A percentile compares a stretch with the other conserved stretches of the same genome.
Evolutionary conservation across 2,113 vertebrate species (phyloP).

Genomic region (Junco hyemalis): DNA sequence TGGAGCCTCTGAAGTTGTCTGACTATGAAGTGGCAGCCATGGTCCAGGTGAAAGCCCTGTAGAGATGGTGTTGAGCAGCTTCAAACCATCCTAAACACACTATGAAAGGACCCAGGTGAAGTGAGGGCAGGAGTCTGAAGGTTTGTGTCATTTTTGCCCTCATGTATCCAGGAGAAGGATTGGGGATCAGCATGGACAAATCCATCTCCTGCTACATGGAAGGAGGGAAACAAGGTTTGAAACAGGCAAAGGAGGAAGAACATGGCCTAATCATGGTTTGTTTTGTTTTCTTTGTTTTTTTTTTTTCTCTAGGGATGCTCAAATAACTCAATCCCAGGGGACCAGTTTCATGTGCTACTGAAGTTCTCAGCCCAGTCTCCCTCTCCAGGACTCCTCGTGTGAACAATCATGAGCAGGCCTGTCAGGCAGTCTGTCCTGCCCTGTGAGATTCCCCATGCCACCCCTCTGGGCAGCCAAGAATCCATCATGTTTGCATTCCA

Average conservation of each 20-base stretch:
- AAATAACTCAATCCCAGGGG: neutral
- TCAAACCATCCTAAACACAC: neutral
- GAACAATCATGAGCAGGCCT: neutral
- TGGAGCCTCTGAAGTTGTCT: neutral
- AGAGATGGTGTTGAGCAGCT: neutral
- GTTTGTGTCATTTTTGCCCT: neutral
- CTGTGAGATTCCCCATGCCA: slow-evolving; percentile 28
- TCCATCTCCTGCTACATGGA: neutral
- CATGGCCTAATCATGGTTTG: rapidly evolving
- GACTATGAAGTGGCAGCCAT: neutral
- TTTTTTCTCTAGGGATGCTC: neutral
- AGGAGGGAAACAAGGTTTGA: neutral
- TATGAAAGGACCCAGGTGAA: neutral
- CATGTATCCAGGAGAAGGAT: neutral
- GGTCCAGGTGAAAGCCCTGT: neutral
- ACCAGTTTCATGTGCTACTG: neutral
- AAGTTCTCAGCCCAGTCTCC: neutral
- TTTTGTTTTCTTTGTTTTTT: neutral
- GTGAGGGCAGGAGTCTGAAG: neutral
- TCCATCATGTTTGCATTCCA: neutral
- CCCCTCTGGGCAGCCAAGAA: neutral
- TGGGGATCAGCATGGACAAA: neutral
- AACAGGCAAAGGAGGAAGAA: neutral
- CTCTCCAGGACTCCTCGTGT: neutral
- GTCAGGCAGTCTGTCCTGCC: neutral